A percentile compares a stretch with the other conserved stretches of the same genome.
Evolutionary conservation across 2,888 invertebrate species (phyloP).

Genomic region (Xylota sylvarum): DNA sequence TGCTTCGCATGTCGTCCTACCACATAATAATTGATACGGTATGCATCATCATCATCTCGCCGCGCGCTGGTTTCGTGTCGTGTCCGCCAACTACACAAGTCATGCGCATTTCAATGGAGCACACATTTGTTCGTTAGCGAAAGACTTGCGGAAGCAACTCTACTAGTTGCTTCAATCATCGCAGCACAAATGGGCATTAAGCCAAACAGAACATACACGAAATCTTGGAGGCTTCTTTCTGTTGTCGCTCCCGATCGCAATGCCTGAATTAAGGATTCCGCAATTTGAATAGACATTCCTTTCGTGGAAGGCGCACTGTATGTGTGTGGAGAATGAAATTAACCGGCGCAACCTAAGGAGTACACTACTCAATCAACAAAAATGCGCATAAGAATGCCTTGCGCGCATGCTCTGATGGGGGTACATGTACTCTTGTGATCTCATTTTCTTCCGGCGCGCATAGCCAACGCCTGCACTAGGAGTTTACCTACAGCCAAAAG

Average conservation of each 20-base stretch:
- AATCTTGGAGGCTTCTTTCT: constrained; percentile 49
- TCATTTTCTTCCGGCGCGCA: constrained; percentile 59
- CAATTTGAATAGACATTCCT: constrained; percentile 76
- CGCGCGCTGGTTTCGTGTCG: constrained; percentile 45
- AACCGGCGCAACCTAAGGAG: constrained; percentile 55
- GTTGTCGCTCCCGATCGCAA: constrained; percentile 55
- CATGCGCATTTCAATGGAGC: constrained; percentile 54
- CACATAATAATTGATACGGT: constrained; percentile 72
- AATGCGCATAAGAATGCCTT: constrained; percentile 67
- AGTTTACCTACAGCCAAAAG: constrained; percentile 49
- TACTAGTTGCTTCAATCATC: constrained; percentile 63
- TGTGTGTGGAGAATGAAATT: constrained; percentile 70
- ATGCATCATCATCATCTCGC: constrained; percentile 70
- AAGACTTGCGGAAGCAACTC: constrained; percentile 61
- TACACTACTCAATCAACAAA: constrained; percentile 70
- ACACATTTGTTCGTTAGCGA: constrained; percentile 72
- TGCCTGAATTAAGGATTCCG: constrained; percentile 69
- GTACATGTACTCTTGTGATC: constrained; percentile 50
- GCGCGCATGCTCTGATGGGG: constrained; percentile 44
- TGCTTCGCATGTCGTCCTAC: constrained; percentile 66
- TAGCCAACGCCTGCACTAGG: constrained; percentile 59
- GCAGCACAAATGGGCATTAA: constrained; percentile 70
- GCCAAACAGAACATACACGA: constrained; percentile 50
- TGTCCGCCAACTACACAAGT: constrained; percentile 34
- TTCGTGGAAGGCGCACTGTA: constrained; percentile 35